phyloP scores from a whole-genome alignment of 2,888 invertebrate species.

The Amblyteles armatorius region DNA sequence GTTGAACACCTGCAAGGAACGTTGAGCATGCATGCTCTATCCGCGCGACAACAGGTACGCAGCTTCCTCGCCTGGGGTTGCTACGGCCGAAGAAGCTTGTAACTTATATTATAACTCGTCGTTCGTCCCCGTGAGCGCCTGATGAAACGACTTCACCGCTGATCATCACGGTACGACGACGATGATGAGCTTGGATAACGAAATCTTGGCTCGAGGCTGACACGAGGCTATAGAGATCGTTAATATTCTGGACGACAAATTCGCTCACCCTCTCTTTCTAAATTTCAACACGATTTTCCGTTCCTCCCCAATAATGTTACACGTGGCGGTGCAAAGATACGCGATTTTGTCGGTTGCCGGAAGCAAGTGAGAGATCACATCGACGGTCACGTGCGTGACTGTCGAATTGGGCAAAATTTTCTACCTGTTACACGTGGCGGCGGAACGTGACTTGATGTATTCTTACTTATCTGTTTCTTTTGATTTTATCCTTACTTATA shows the following conservation, averaged over 20 bases:
- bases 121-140: not conserved
- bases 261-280: not conserved
- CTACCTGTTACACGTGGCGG: too few species aligned
- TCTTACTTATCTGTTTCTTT: too few species aligned
- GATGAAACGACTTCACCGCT: constrained; percentile 32
- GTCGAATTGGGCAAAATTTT: too few species aligned
- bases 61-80: constrained; percentile 41
- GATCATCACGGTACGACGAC: constrained; percentile 22
- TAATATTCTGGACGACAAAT: not conserved
- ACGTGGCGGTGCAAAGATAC: too few species aligned
- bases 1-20: constrained; percentile 2
- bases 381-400: too few species aligned
- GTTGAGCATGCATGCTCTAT: constrained; percentile 6
- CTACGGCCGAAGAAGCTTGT: constrained; percentile 24
- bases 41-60: constrained; percentile 34
- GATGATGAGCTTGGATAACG: constrained; percentile 54
- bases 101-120: constrained; percentile 34
- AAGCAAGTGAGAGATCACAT: too few species aligned
- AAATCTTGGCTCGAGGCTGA: constrained; percentile 38
- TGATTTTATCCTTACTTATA: too few species aligned
- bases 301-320: not conserved
- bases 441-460: too few species aligned
- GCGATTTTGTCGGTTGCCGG: too few species aligned
- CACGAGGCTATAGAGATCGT: constrained; percentile 14
- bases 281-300: not conserved